These are phyloP conservation scores for Nephotettix cincticeps DNA, from an alignment of 1,140 invertebrate genomes.

Conservation along the genomic window DNA sequence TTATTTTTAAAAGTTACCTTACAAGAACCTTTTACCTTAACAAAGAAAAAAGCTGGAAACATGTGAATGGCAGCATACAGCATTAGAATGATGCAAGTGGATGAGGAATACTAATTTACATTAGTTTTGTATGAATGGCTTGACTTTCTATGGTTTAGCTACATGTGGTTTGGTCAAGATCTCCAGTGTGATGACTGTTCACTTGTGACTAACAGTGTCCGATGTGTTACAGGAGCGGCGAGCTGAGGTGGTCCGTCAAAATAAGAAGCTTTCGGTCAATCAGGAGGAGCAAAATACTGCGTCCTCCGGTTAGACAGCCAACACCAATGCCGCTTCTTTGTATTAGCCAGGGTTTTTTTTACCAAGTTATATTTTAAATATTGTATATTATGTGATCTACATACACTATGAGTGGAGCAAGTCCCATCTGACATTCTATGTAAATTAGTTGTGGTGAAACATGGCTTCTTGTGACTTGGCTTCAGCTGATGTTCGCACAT, in stretches of 20 bases:
- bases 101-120: no score
- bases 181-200: no score
- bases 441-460: background rate
- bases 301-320: slow-evolving; percentile 56
- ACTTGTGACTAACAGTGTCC: no score
- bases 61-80: no score
- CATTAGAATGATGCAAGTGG: no score
- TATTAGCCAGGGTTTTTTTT: slow-evolving; percentile 13
- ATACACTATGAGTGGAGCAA: background rate
- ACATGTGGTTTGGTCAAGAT: no score
- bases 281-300: slow-evolving; percentile 48
- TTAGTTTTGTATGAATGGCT: no score
- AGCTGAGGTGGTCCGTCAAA: slow-evolving; percentile 81
- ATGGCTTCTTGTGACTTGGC: background rate
- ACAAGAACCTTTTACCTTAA: no score
- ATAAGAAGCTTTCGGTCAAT: slow-evolving; percentile 61
- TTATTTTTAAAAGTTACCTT: no score
- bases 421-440: background rate
- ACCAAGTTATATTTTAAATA: slow-evolving; percentile 11
- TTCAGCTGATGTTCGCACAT: background rate
- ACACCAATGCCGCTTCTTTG: background rate
- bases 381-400: slow-evolving; percentile 15
- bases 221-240: slow-evolving; percentile 79
- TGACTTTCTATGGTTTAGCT: no score
- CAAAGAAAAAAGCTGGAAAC: no score